Percentiles rank a stretch among this genome's conserved stretches.
Conservation (phyloP, 1,140 invertebrate species). For the Panagrolaimus sp. region DNA sequence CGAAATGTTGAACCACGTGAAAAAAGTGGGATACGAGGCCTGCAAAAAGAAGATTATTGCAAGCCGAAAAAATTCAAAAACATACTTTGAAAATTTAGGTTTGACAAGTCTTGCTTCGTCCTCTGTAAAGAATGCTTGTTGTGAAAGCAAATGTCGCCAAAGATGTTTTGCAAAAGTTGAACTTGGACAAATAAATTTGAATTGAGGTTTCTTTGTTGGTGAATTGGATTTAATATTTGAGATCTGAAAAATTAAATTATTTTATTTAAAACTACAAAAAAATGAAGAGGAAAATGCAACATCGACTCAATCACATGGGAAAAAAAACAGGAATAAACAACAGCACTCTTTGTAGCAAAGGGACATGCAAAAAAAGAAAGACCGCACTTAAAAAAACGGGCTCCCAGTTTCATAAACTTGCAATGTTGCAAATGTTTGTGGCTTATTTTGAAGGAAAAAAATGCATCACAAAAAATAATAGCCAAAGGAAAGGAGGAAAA, state of each 20-base stretch:
- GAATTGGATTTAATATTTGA: constrained; percentile 16
- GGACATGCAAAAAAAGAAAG: no score
- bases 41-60: not conserved
- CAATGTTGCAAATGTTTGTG: no score
- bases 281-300: not conserved
- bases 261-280: no score
- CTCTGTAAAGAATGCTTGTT: constrained; percentile 52
- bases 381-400: no score
- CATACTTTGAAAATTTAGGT: constrained; percentile 51
- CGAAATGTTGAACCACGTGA: constrained; percentile 35
- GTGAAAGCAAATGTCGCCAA: constrained; percentile 47
- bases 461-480: no score
- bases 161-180: constrained; percentile 49
- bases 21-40: constrained; percentile 30
- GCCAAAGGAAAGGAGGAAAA: no score
- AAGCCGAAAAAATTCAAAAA: constrained; percentile 12
- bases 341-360: no score
- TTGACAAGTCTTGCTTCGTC: constrained; percentile 34
- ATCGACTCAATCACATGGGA: constrained; percentile 2
- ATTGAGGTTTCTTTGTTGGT: constrained; percentile 28
- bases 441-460: no score
- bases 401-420: no score
- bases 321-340: not conserved
- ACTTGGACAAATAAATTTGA: constrained; percentile 46
- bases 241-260: no score